Evolutionary conservation across 1,140 invertebrate species (phyloP), one percentile per base, ranked within the genome.

Genomic region (Brachionus calyciflorus): DNA sequence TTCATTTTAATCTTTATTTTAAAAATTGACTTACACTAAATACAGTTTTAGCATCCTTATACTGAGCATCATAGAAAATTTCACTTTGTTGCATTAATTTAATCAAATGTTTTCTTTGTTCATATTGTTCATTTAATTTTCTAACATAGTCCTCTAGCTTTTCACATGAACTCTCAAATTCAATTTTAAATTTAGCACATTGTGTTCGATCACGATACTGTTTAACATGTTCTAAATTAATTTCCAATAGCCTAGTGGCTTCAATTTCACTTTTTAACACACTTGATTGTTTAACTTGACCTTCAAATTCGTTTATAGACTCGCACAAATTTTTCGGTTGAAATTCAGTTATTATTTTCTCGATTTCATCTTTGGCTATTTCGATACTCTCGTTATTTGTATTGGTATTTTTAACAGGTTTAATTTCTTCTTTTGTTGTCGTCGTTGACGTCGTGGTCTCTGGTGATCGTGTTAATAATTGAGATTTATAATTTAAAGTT

Each of bases 11-110:
- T 3, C 33, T 37, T 37, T 3, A 37, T 37, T 37, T 37, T 37
- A n/a, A 55, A 55, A n/a, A 28, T 7, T 14, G 14, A 60, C 17
- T 60, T 60, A 60, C 55, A 88, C 92, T 92, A 46, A 90, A 91
- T 28, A 96, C 93, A 80, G 94, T 90, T 88, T 93, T 95, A 2
- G 93, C 93, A 88, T 96, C 93, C 28, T 90, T 90, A 65, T 90
- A 88, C 83, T 96, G 93, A 17, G 90, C 91, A 73, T 92, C 91
- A 84, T 95, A 93, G 85, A 92, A 95, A 69, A 90, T 89, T 80
- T 92, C 90, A 19, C 91, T 91, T 60, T 91, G 90, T 69, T 91
- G 89, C 30, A 95, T 81, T 17, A 91, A 81, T 7, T 90, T 89
- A 55, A 94, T 86, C 37, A 96, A 85, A 26, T 89, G 87, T 63